Percentiles rank a stretch among this genome's conserved stretches.
Evolutionary conservation across 1,140 invertebrate genomes (phyloP).

Genomic region (Caenorhabditis brenneri): DNA sequence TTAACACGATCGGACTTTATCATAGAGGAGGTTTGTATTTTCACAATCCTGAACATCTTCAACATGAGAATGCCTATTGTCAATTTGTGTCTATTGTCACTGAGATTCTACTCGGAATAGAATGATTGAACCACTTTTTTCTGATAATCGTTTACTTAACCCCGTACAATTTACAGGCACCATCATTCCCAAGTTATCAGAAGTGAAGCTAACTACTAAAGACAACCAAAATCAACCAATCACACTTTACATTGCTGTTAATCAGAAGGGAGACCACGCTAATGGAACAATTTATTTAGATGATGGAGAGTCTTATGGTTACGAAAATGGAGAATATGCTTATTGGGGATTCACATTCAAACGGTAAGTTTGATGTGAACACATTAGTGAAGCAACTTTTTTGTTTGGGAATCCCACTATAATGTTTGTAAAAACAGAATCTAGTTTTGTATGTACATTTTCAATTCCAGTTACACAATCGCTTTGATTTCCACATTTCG

Average conservation of each 20-base stretch:
- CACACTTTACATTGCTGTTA: constrained; percentile 82
- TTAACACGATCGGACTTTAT: constrained; percentile 86
- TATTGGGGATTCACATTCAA: constrained; percentile 59
- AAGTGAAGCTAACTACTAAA: constrained; percentile 45
- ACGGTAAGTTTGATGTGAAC: constrained; percentile 6
- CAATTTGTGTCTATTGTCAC: no score
- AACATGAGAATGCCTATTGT: no score
- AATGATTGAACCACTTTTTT: no score
- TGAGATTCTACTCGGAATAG: no score
- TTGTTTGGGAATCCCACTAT: no score
- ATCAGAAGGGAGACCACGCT: constrained; percentile 76
- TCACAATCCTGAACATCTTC: no score
- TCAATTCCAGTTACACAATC: no score
- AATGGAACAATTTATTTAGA: constrained; percentile 86
- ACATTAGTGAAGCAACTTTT: no score
- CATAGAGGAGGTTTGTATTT: constrained; percentile 81
- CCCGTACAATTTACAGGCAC: constrained; percentile 27
- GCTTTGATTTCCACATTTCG: no score
- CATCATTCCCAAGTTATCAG: constrained; percentile 40
- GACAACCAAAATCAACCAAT: constrained; percentile 81
- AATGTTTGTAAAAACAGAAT: no score
- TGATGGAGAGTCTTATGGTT: constrained; percentile 86
- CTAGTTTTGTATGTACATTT: no score
- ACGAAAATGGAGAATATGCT: constrained; percentile 73
- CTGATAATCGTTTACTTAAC: not conserved